Base-by-base conservation (phyloP, 2,888 invertebrate genomes). In the Xestia xanthographa region DNA sequence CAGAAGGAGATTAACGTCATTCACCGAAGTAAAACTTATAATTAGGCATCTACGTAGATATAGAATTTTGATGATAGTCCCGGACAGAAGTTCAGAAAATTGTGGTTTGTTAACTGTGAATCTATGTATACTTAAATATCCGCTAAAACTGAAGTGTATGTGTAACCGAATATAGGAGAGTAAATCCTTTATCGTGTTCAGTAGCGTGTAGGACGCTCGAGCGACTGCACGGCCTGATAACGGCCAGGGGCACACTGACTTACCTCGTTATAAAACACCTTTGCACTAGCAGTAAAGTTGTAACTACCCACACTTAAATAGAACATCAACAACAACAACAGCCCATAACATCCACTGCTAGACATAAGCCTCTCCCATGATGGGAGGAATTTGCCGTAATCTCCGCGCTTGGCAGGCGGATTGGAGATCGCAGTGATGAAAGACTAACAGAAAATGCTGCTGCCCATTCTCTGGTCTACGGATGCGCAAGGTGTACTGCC, bases 201-300 rank as follows among this genome's bases (percentile, higher is more conserved):
- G 69, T 80, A 85, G 82, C 80, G 80, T 78, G 70, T 77, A 71
- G 82, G 78, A 79, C 77, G 75, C 73, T 75, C 69, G 83, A 78
- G 81, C 82, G 88, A 87, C 82, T 89, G 88, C 84, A 81, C 72
- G 71, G 74, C 77, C 80, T 86, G 90, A 91, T 90, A 91, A 86
- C 86, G 84, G 62, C 53, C 74, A 69, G 56, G 58, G 65, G 82
- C n/a, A 22, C 22, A 60, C 70, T 85, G 58, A 82, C 78, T 83
- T 82, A 75, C 60, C 66, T 80, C 69, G 80, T 79, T 87, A 80
- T 80, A 82, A 80, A 77, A 65, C 71, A 48, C 41, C 11, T 68
- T 71, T 75, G 69, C 69, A 66, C 62, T 69, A 45, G 22, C 63
- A 60, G 67, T 58, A 67, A 63, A 66, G 75, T 73, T 69, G 62